These are phyloP conservation scores for Chiloscyllium punctatum DNA, from an alignment of 2,797 vertebrate species.

Conservation along the genomic window DNA sequence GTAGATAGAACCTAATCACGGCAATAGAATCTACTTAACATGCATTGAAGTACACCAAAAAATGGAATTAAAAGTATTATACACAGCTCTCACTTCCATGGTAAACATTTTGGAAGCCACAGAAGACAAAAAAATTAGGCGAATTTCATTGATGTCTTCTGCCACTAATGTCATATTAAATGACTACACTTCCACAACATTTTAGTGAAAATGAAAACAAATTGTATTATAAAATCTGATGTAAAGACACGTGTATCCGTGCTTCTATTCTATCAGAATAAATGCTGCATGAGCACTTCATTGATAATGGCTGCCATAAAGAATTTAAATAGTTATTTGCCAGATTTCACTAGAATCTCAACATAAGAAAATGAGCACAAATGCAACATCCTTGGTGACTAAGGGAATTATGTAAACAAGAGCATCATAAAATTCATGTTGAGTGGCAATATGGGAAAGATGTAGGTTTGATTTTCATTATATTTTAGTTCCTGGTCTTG, in stretches of 20 bases:
- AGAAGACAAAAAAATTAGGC: background rate
- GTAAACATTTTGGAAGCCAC: background rate
- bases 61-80: background rate
- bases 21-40: background rate
- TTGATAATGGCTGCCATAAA: background rate
- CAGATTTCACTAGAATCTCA: background rate
- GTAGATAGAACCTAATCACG: background rate
- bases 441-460: background rate
- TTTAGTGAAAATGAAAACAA: background rate
- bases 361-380: background rate
- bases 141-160: background rate
- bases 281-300: background rate
- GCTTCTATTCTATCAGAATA: background rate
- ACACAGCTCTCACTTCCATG: background rate
- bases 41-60: background rate
- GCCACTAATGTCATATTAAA: background rate
- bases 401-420: too few relatives aligned
- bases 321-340: background rate
- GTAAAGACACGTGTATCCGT: background rate
- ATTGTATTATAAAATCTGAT: background rate
- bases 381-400: background rate
- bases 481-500: background rate
- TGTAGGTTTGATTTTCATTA: background rate
- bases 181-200: background rate
- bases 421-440: background rate